phyloP scores from a whole-genome alignment of 2,888 invertebrate species.

The Drosophila austrosaltans region DNA sequence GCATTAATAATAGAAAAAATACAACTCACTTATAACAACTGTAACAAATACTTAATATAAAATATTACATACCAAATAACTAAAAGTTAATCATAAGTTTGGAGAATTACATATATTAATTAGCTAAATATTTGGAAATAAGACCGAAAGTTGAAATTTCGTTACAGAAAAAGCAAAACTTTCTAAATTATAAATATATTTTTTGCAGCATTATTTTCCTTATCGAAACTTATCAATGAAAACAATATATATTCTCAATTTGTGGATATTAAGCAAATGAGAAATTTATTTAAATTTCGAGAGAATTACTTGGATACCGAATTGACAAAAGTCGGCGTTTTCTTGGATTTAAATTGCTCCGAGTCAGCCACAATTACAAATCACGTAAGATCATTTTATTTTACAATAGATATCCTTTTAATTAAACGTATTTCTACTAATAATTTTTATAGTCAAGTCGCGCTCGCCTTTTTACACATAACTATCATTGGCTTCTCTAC shows the following conservation, averaged over 20 bases:
- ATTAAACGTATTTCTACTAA: not conserved
- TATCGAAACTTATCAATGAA: slow-evolving; percentile 43
- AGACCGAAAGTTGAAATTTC: not conserved
- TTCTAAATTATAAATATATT: not conserved
- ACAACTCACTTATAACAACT: too few relatives aligned
- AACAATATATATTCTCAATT: slow-evolving; percentile 60
- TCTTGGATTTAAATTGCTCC: slow-evolving; percentile 75
- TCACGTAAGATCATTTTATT: slow-evolving; percentile 50
- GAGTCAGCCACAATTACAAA: slow-evolving; percentile 59
- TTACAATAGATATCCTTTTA: not conserved
- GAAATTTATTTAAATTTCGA: slow-evolving; percentile 41
- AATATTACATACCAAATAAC: too few relatives aligned
- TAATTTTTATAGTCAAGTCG: slow-evolving; percentile 64
- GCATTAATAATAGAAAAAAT: too few relatives aligned
- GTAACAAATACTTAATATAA: too few relatives aligned
- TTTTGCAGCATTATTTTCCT: slow-evolving; percentile 52
- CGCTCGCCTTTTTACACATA: slow-evolving; percentile 60
- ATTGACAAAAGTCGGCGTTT: slow-evolving; percentile 64
- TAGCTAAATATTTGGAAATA: too few relatives aligned
- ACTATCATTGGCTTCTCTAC: slow-evolving; percentile 76
- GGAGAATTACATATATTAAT: not conserved
- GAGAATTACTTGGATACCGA: slow-evolving; percentile 60
- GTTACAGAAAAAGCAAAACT: not conserved
- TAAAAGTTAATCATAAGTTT: not conserved
- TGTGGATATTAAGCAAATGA: slow-evolving; percentile 43